phyloP scores from a whole-genome alignment of 2,113 vertebrate genomes.

The Gracilinanus agilis region DNA sequence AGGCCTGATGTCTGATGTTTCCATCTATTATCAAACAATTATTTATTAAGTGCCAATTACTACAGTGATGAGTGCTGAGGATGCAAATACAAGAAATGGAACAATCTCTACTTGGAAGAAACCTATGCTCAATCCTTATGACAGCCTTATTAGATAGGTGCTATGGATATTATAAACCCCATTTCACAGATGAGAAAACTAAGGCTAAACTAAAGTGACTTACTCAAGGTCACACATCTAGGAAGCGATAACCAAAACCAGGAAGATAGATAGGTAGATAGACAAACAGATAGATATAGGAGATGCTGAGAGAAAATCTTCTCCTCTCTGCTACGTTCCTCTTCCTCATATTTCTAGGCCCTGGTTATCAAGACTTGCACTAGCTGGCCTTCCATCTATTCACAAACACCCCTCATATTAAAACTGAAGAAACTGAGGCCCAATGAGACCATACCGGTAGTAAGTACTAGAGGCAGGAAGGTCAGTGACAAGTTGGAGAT shows the following conservation, averaged over 20 bases:
- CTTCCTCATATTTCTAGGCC: not conserved
- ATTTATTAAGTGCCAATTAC: not conserved
- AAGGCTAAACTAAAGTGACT: not conserved
- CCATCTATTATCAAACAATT: not conserved
- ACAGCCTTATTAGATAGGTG: not conserved
- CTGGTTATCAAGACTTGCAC: not conserved
- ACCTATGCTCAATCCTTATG: not conserved
- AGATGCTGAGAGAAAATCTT: not conserved
- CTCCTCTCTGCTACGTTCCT: not conserved
- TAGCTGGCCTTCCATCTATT: not conserved
- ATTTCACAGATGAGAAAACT: not conserved
- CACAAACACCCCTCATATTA: not conserved
- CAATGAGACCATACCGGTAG: not conserved
- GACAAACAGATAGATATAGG: not conserved
- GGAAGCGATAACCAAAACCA: not conserved
- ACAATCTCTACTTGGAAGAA: not conserved
- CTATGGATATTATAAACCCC: not conserved
- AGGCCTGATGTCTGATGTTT: not conserved
- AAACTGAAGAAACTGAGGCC: not conserved
- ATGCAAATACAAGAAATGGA: not conserved
- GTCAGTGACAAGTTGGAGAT: not conserved
- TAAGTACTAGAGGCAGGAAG: not conserved
- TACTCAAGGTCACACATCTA: not conserved
- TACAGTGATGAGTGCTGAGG: not conserved
- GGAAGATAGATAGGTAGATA: not conserved